A percentile compares a stretch with the other conserved stretches of the same genome.
phyloP scores from a whole-genome alignment of 2,888 invertebrate genomes.

The Aradus depressus region DNA sequence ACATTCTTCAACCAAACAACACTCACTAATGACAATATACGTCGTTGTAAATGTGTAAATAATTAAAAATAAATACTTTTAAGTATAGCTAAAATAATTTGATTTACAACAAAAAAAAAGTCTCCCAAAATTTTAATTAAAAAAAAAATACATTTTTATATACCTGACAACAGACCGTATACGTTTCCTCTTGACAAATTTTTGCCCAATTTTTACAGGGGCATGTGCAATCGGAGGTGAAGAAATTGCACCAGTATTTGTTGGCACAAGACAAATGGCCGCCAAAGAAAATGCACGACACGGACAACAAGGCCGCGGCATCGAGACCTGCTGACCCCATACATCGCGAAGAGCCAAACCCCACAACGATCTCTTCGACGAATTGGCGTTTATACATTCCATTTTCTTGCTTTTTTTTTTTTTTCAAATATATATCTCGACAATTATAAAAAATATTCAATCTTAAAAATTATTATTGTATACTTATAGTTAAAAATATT shows the following conservation, averaged over 20 bases:
- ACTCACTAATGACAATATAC: too few relatives aligned
- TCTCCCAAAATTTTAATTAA: too few relatives aligned
- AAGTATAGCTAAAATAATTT: too few relatives aligned
- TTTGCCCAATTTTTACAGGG: too few relatives aligned
- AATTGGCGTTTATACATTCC: slow-evolving; percentile 8
- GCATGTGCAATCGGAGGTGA: too few relatives aligned
- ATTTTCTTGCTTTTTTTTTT: not conserved
- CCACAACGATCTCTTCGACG: slow-evolving; percentile 20
- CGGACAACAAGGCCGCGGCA: slow-evolving; percentile 21
- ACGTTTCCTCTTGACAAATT: too few relatives aligned
- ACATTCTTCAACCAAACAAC: too few relatives aligned
- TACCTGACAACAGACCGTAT: slow-evolving; percentile 29
- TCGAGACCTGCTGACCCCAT: slow-evolving; percentile 31
- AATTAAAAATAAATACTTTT: too few relatives aligned
- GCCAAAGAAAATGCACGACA: slow-evolving; percentile 24
- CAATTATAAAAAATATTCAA: not conserved
- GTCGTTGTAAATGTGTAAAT: too few relatives aligned
- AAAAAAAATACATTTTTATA: not conserved
- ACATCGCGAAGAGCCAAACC: slow-evolving; percentile 21
- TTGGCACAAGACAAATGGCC: too few relatives aligned
- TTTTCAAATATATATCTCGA: not conserved
- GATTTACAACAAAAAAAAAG: too few relatives aligned
- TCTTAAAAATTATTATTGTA: not conserved
- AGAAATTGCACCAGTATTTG: too few relatives aligned
- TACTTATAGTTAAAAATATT: slow-evolving; percentile 1